Conservation (phyloP, 2,797 vertebrate species). For the Botia almorhae region DNA sequence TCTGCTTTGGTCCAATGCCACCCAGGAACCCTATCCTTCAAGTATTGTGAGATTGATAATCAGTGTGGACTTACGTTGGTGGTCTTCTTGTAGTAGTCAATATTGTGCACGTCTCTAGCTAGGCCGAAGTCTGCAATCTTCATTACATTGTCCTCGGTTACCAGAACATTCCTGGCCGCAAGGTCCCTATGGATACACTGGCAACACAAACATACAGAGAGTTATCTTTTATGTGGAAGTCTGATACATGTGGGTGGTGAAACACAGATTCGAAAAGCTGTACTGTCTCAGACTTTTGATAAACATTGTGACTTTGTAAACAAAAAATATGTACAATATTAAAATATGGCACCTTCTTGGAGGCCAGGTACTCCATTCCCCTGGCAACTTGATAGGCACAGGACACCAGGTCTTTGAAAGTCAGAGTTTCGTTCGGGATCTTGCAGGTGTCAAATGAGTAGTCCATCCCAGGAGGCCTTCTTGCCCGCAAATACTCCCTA, state of each 20-base stretch:
- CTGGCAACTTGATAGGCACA: conserved; percentile 97
- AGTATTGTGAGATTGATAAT: conserved; percentile 28
- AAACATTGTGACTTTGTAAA: background rate
- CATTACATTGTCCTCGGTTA: conserved; percentile 98
- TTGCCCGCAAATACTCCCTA: conserved; percentile 92
- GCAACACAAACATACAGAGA: conserved; percentile 49
- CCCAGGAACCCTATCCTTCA: conserved; percentile 6
- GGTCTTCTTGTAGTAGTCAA: conserved; percentile 99
- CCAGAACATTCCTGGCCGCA: conserved; percentile 95
- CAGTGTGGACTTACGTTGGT: conserved; percentile 88
- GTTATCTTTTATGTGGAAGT: conserved; percentile 24
- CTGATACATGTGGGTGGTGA: conserved; percentile 32
- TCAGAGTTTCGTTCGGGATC: conserved; percentile 93
- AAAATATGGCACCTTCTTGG: conserved; percentile 86
- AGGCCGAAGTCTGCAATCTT: conserved; percentile 99
- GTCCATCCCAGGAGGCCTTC: conserved; percentile 94
- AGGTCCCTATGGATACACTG: conserved; percentile 98
- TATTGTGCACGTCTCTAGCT: conserved; percentile 97
- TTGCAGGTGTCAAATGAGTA: conserved; percentile 97
- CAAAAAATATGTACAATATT: background rate
- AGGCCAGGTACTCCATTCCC: conserved; percentile 98
- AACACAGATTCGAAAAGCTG: background rate
- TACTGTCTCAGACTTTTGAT: background rate
- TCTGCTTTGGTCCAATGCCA: conserved; percentile 13
- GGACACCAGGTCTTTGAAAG: conserved; percentile 96